phyloP scores from a whole-genome alignment of 2,113 vertebrate species.

The Plectropomus leopardus region DNA sequence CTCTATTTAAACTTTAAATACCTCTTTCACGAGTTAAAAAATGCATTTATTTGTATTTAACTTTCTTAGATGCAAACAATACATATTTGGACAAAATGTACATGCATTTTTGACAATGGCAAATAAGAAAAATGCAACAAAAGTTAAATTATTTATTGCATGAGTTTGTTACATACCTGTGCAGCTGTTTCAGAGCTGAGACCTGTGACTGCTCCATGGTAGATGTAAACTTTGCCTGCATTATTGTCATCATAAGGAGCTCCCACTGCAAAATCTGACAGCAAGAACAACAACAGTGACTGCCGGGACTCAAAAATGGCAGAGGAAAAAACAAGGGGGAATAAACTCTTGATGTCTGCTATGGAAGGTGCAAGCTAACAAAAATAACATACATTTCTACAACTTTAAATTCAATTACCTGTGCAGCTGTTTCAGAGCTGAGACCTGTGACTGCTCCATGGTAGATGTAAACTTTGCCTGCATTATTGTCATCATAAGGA shows the following conservation, averaged over 20 bases:
- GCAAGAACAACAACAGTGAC: constrained; percentile 19
- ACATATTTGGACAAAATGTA: constrained; percentile 3
- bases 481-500: constrained; percentile 86
- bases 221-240: constrained; percentile 91
- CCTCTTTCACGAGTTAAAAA: too few species aligned
- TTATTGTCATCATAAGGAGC: constrained; percentile 89
- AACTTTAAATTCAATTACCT: too few species aligned
- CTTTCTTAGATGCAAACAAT: neutral
- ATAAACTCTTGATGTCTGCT: too few species aligned
- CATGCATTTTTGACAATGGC: too few species aligned
- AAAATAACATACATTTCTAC: too few species aligned
- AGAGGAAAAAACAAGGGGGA: too few species aligned
- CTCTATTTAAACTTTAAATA: too few species aligned
- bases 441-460: constrained; percentile 88
- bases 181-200: constrained; percentile 82
- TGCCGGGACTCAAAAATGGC: too few species aligned
- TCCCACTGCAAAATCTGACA: constrained; percentile 94
- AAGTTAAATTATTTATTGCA: neutral
- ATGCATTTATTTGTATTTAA: neutral
- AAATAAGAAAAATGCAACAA: neutral
- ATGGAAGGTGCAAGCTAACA: too few species aligned
- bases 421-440: constrained; percentile 81
- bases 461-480: constrained; percentile 91
- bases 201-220: constrained; percentile 87
- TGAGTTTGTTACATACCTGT: constrained; percentile 81